Evolutionary conservation across 2,888 invertebrate species (phyloP).

Genomic region (Ichneumoninae sp.): DNA sequence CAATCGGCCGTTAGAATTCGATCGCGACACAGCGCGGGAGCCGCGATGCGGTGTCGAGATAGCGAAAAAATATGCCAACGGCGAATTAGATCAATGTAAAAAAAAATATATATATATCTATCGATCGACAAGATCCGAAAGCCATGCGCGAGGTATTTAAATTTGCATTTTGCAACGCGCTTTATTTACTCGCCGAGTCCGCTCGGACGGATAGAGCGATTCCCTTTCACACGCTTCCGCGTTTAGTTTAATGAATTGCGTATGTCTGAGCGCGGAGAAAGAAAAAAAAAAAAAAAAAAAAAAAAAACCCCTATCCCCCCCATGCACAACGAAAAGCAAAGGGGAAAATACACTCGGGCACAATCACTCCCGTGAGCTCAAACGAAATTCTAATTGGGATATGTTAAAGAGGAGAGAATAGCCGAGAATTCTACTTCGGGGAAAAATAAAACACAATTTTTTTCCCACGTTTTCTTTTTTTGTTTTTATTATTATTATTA

Average conservation of each 20-base stretch:
- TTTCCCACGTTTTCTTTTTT: neutral
- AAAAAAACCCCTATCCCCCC: too few species aligned
- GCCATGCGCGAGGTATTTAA: slow-evolving; percentile 5
- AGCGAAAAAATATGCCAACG: neutral
- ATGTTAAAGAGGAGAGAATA: neutral
- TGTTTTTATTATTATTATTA: too few species aligned
- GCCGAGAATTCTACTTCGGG: neutral
- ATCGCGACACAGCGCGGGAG: neutral
- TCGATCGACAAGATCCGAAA: slow-evolving; percentile 21
- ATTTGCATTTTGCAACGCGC: slow-evolving; percentile 48
- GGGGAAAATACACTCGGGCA: slow-evolving; percentile 32
- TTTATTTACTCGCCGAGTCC: slow-evolving; percentile 22
- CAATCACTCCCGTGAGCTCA: slow-evolving; percentile 2
- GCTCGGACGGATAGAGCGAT: slow-evolving; percentile 27
- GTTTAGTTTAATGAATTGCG: slow-evolving; percentile 55
- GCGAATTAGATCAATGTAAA: neutral
- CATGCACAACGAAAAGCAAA: too few species aligned
- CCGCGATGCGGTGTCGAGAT: neutral
- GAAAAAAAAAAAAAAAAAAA: slow-evolving; percentile 21
- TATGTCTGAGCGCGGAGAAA: neutral
- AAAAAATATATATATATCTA: neutral
- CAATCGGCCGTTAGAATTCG: neutral
- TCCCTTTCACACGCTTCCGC: slow-evolving; percentile 63
- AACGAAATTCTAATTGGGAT: slow-evolving; percentile 12
- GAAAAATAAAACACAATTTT: neutral